phyloP scores from a whole-genome alignment of 2,113 vertebrate species.

The Solea solea region DNA sequence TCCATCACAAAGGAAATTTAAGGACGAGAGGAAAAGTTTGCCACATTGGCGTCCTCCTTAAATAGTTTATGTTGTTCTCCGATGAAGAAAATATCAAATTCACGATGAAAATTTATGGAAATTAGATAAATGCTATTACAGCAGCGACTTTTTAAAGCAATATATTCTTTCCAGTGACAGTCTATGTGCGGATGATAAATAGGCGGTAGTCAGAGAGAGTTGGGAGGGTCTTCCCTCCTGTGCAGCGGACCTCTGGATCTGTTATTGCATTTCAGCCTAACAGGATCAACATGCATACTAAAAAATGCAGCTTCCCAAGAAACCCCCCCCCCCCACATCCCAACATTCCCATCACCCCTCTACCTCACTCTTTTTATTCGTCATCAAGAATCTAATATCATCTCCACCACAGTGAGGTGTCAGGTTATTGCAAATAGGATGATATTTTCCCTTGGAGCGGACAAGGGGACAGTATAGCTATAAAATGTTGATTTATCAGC shows the following conservation, averaged over 20 bases:
- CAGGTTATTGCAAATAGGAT: conserved; percentile 80
- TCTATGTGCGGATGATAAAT: conserved; percentile 83
- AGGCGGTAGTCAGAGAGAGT: conserved; percentile 79
- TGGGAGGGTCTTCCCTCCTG: conserved; percentile 74
- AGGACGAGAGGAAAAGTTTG: conserved; percentile 80
- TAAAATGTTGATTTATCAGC: conserved; percentile 82
- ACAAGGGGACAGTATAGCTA: conserved; percentile 60
- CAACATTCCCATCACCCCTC: conserved; percentile 67
- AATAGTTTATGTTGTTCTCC: conserved; percentile 84
- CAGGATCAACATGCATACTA: conserved; percentile 82
- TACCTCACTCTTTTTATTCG: conserved; percentile 75
- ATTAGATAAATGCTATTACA: conserved; percentile 84
- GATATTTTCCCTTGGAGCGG: conserved; percentile 60
- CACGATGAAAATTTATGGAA: conserved; percentile 86
- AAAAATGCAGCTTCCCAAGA: conserved; percentile 70
- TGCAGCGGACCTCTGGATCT: conserved; percentile 69
- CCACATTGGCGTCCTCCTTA: conserved; percentile 79
- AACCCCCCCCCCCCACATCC: conserved; percentile 57
- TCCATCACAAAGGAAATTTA: conserved; percentile 81
- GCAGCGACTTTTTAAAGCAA: conserved; percentile 85
- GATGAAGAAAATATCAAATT: conserved; percentile 86
- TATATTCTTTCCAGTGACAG: conserved; percentile 83
- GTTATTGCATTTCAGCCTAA: conserved; percentile 83
- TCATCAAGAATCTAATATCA: conserved; percentile 79
- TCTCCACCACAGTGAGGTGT: conserved; percentile 73